Conservation (phyloP, 1,140 invertebrate genomes). For the Drosophila sturtevanti region DNA sequence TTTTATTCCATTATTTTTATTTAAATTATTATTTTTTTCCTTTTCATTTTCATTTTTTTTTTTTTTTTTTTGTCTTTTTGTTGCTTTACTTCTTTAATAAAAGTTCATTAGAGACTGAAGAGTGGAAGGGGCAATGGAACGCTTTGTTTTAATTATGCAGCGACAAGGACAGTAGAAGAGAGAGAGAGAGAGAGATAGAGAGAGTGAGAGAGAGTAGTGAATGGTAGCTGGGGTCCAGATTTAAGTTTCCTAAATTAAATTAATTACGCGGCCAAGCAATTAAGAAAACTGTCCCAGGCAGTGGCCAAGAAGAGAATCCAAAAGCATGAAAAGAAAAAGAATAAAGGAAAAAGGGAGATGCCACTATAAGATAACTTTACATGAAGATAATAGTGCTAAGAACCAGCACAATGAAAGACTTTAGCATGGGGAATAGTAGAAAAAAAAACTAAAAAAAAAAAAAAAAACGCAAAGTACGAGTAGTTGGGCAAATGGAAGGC, state of each 20-base stretch:
- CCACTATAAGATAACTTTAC: constrained; percentile 54
- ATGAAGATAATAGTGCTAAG: constrained; percentile 61
- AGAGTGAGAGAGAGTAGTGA: background rate
- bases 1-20: constrained; percentile 36
- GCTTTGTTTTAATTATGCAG: constrained; percentile 70
- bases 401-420: constrained; percentile 26
- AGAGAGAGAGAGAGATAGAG: background rate
- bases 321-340: background rate
- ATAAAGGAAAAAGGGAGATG: constrained; percentile 24
- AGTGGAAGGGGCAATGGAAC: constrained; percentile 27
- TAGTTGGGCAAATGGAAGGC: constrained; percentile 8
- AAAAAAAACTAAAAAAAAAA: background rate
- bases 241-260: constrained; percentile 71
- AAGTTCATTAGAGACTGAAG: constrained; percentile 50
- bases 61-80: constrained; percentile 5
- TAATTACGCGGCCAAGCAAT: constrained; percentile 72
- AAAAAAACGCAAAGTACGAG: background rate
- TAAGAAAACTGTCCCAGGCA: constrained; percentile 66
- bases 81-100: constrained; percentile 44
- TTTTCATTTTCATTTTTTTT: constrained; percentile 5
- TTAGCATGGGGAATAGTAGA: background rate
- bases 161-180: constrained; percentile 19
- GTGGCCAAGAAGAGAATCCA: constrained; percentile 25
- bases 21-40: constrained; percentile 32
- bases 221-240: constrained; percentile 38